phyloP scores from a whole-genome alignment of 2,113 vertebrate genomes.

The Clarias gariepinus region DNA sequence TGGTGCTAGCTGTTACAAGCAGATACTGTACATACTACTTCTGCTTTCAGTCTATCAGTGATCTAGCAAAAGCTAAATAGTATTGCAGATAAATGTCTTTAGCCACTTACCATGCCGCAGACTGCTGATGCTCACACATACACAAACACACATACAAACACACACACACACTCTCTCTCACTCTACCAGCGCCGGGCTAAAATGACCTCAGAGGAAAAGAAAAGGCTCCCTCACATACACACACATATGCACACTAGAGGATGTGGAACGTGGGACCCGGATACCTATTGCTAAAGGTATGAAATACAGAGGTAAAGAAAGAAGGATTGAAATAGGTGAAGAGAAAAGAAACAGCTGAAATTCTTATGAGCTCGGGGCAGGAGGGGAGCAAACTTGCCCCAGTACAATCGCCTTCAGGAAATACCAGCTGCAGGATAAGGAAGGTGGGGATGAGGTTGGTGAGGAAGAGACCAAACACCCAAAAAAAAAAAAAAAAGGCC shows the following conservation, averaged over 20 bases:
- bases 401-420: conserved; percentile 55
- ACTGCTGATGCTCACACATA: conserved; percentile 40
- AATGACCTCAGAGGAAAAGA: conserved; percentile 47
- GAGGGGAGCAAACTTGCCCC: conserved; percentile 24
- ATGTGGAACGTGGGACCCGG: background rate
- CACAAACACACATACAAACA: conserved; percentile 26
- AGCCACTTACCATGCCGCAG: conserved; percentile 66
- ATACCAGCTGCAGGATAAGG: conserved; percentile 55
- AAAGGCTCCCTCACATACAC: conserved; percentile 35
- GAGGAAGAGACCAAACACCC: conserved; percentile 4
- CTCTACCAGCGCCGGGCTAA: background rate
- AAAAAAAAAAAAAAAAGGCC: background rate
- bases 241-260: background rate
- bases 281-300: background rate
- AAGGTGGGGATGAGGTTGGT: conserved; percentile 18
- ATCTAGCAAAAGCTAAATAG: conserved; percentile 8
- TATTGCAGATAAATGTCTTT: conserved; percentile 51
- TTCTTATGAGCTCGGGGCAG: conserved; percentile 9
- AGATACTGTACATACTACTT: background rate
- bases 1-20: background rate
- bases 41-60: background rate
- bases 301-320: background rate
- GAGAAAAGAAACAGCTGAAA: background rate
- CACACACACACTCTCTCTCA: conserved; percentile 3
- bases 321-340: conserved; percentile 10